These are phyloP conservation scores for Drosophila quadrilineata DNA, from an alignment of 1,140 invertebrate genomes.

Conservation along the genomic window DNA sequence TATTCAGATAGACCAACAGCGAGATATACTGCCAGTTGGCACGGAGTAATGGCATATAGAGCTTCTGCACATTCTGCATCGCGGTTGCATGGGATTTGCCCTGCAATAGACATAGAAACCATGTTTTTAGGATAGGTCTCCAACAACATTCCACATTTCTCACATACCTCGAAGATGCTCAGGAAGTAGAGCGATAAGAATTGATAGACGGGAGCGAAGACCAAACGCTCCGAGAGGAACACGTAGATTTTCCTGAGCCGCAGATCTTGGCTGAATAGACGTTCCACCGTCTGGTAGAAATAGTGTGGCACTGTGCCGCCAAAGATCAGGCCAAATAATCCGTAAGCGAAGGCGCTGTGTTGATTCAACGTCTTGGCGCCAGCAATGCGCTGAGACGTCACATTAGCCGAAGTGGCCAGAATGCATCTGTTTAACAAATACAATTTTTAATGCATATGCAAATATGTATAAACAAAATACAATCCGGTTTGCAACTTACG, in stretches of 20 bases:
- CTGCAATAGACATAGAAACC: conserved; percentile 53
- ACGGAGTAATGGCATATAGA: conserved; percentile 85
- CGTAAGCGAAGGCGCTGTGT: conserved; percentile 86
- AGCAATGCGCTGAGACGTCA: conserved; percentile 85
- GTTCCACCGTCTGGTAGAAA: conserved; percentile 85
- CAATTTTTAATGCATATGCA: conserved; percentile 5
- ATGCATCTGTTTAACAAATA: conserved; percentile 83
- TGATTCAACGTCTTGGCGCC: conserved; percentile 84
- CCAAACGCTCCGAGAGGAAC: conserved; percentile 85
- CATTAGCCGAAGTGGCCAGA: conserved; percentile 85
- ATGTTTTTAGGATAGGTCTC: background rate
- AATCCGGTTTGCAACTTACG: conserved; percentile 82
- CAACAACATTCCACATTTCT: background rate
- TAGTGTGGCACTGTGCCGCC: conserved; percentile 88
- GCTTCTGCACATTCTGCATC: conserved; percentile 83
- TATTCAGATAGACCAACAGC: conserved; percentile 86
- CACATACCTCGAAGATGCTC: conserved; percentile 85
- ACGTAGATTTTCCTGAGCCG: conserved; percentile 69
- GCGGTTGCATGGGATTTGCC: conserved; percentile 86
- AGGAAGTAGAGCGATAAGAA: conserved; percentile 86
- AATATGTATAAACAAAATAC: background rate
- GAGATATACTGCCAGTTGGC: conserved; percentile 89
- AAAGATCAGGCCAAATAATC: conserved; percentile 87
- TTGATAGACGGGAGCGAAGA: conserved; percentile 87
- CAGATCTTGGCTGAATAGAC: conserved; percentile 67